Base-by-base conservation (phyloP, 2,888 invertebrate species). In the Tanypteryx hageni region DNA sequence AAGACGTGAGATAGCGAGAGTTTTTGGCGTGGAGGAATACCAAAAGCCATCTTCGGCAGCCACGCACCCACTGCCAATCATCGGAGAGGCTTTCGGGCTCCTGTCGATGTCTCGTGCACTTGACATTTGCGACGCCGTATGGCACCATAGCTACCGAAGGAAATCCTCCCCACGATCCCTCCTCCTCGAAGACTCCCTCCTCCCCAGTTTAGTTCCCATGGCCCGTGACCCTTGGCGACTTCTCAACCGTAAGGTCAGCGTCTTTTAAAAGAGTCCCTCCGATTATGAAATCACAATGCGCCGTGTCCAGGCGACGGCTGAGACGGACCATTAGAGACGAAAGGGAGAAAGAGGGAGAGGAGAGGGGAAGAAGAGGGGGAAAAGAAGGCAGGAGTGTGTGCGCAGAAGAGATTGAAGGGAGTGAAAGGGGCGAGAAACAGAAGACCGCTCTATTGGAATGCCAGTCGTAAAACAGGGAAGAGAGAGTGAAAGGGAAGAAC, bases 221-320 rank as follows among this genome's bases (percentile, higher is more conserved):
- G 61, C 10, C 16, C 13, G 31, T 56, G 89, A 89, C 89, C 89
- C 61, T 8, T 9, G 3, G 9, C 64, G 89, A 89, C 89, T 64
- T 64, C 64, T 18, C 10, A 4, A 18, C 57, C 18, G 22, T 68
- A 22, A 68, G 64, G 64, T 2, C 68, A 68, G 61, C 61, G 83
- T 83, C 61, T 64, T n/a, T n/a, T 64, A 31, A 18, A 31, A 10
- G 61, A 44, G 31, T 18, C 16, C 61, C 10, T n/a, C 31, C 64
- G 76, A 44, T 89, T 89, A 44, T 64, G 89, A 89, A 68, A 89
- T 64, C 64, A 89, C n/a, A 27, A 68, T 68, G 27, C 61, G 86
- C 31, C 59, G 31, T 27, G 86, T 61, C 31, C 27, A 31, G 86
- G 16, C 86, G 61, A 27, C 61, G 58, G 64, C 56, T 57, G 18